A percentile compares a stretch with the other conserved stretches of the same genome.
Conservation (phyloP, 2,113 vertebrate genomes). For the Clarias gariepinus region DNA sequence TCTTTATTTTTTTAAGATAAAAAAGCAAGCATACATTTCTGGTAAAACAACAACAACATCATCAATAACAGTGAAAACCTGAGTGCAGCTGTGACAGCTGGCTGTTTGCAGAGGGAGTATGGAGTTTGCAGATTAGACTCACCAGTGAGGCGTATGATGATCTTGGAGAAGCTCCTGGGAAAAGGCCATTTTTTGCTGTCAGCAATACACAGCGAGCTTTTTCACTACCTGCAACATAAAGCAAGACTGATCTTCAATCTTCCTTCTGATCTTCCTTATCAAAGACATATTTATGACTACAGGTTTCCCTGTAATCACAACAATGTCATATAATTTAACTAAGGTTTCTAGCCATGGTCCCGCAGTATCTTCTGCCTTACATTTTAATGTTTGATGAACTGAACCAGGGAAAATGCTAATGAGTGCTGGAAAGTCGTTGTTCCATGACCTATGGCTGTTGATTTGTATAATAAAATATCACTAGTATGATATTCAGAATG, state of each 20-base stretch:
- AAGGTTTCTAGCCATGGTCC: not conserved
- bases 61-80: not conserved
- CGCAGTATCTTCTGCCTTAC: not conserved
- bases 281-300: not conserved
- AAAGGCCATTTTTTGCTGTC: conserved; percentile 42
- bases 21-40: not conserved
- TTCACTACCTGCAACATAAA: conserved; percentile 50
- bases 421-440: not conserved
- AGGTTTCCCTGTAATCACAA: not conserved
- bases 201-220: conserved; percentile 45
- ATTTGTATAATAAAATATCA: not conserved
- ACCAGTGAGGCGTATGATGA: conserved; percentile 30
- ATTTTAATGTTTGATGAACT: not conserved
- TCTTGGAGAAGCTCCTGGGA: conserved; percentile 8
- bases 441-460: not conserved
- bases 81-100: not conserved
- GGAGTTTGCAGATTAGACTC: conserved; percentile 30
- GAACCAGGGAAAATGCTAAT: not conserved
- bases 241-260: not conserved
- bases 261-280: not conserved
- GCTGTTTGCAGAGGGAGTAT: conserved; percentile 13
- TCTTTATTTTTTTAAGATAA: not conserved
- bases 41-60: not conserved
- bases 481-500: not conserved
- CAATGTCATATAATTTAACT: not conserved